A percentile compares a stretch with the other conserved stretches of the same genome.
Evolutionary conservation across 2,797 vertebrate genomes (phyloP).

Genomic region (Anolis apletophallus): DNA sequence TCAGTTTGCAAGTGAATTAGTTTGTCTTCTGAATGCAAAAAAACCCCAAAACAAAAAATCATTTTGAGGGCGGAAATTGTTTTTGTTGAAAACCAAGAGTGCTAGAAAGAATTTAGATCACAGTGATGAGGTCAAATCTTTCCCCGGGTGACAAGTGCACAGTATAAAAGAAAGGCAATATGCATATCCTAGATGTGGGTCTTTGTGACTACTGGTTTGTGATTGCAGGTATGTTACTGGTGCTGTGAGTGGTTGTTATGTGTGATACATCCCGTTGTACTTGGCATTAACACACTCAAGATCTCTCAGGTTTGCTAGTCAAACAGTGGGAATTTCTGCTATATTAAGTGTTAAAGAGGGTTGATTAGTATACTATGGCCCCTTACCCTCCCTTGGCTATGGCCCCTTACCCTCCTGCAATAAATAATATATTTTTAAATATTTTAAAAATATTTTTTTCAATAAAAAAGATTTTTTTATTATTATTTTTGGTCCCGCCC

Average conservation of each 20-base stretch:
- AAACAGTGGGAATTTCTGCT: neutral
- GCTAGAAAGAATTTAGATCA: neutral
- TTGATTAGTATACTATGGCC: too few relatives aligned
- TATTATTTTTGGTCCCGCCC: too few relatives aligned
- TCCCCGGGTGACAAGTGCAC: neutral
- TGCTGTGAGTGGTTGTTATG: neutral
- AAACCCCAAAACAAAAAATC: too few relatives aligned
- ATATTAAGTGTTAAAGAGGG: neutral
- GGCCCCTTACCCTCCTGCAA: too few relatives aligned
- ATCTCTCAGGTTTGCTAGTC: neutral
- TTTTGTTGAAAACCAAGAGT: neutral
- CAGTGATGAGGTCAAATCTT: neutral
- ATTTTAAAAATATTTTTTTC: too few relatives aligned
- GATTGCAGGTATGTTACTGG: neutral
- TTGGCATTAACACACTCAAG: neutral
- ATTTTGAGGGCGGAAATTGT: neutral
- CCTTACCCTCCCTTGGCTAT: too few relatives aligned
- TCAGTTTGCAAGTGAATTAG: too few relatives aligned
- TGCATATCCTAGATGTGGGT: neutral
- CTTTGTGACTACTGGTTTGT: neutral
- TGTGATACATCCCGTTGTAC: neutral
- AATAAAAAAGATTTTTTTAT: too few relatives aligned
- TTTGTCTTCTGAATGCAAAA: neutral
- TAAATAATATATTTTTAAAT: too few relatives aligned
- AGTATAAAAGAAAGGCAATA: neutral